Evolutionary conservation across 1,140 invertebrate species (phyloP), one percentile per base, ranked within the genome.

Genomic region (Drosophila quadrilineata): DNA sequence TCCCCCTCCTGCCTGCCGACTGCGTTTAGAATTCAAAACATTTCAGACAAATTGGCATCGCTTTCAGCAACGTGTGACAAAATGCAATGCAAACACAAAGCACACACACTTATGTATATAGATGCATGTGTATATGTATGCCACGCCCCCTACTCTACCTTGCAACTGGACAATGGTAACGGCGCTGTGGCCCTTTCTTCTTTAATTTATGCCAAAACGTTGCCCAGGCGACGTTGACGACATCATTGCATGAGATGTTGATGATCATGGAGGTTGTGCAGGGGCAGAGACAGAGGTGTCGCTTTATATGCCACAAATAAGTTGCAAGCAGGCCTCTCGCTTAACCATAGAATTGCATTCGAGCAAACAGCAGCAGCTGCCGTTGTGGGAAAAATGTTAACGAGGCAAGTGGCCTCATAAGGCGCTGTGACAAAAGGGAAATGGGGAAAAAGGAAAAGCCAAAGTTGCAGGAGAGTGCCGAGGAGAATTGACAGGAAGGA

Each of bases 11-110:
- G 33, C 41, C 16, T 33, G 31, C 45, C 73, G 69, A 16, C 9
- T 4, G 22, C 77, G 73, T 65, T 82, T 84, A 77, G 77, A 84
- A 82, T 82, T 82, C 77, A 84, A 82, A 82, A 82, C 77, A 82
- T 82, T 82, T 82, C 77, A 82, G 77, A 82, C 77, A 82, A 82
- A 82, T 82, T 82, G 77, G 77, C 77, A 79, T 84, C 79, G 77
- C 79, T 84, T 82, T 82, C 77, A 62, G 58, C 77, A 76, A 82
- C 67, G 77, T 82, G 77, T 77, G 77, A 82, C 77, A 82, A 82
- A 82, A 82, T 84, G 77, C 77, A 84, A 66, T 60, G 70, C 79
- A 82, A 84, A 84, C 77, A 82, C 57, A 24, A 33, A 24, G 10
- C 33, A 17, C 10, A 28, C 28, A n/a, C n/a, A n/a, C n/a, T n/a